Percentiles rank a stretch among this genome's conserved stretches.
Evolutionary conservation across 2,888 invertebrate species (phyloP).

Genomic region (Pristionchus mayeri): DNA sequence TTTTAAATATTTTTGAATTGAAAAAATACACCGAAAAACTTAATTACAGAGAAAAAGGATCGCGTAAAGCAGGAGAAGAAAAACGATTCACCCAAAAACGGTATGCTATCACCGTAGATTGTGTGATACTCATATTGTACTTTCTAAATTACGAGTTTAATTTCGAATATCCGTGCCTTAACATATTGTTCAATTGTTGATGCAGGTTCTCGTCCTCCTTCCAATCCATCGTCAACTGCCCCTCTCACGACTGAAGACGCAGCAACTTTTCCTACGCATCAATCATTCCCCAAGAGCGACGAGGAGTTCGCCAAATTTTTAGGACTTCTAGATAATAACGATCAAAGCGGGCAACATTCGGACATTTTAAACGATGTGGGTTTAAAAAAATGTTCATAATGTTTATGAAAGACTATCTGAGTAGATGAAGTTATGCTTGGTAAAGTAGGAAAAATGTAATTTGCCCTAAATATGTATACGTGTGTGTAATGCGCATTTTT

Average conservation of each 20-base stretch:
- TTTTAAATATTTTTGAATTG: no score
- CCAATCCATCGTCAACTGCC: conserved; percentile 20
- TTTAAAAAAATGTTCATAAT: neutral
- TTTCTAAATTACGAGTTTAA: no score
- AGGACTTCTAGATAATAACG: conserved; percentile 40
- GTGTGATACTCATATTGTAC: no score
- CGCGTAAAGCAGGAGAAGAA: conserved; percentile 39
- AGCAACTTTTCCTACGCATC: neutral
- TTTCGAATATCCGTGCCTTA: no score
- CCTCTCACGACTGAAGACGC: neutral
- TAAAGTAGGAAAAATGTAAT: no score
- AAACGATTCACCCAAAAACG: neutral
- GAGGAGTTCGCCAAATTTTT: conserved; percentile 46
- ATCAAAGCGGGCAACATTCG: conserved; percentile 46
- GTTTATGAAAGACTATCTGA: neutral
- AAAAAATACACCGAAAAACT: no score
- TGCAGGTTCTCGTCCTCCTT: conserved; percentile 42
- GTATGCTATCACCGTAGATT: no score
- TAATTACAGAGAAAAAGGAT: conserved; percentile 24
- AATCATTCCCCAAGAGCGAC: conserved; percentile 46
- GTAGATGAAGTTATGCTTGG: no score
- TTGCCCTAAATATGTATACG: no score
- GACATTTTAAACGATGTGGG: conserved; percentile 48
- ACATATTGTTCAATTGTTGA: no score
- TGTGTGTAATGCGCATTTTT: no score